Conservation (phyloP, 2,113 vertebrate species). For the Prinia subflava region DNA sequence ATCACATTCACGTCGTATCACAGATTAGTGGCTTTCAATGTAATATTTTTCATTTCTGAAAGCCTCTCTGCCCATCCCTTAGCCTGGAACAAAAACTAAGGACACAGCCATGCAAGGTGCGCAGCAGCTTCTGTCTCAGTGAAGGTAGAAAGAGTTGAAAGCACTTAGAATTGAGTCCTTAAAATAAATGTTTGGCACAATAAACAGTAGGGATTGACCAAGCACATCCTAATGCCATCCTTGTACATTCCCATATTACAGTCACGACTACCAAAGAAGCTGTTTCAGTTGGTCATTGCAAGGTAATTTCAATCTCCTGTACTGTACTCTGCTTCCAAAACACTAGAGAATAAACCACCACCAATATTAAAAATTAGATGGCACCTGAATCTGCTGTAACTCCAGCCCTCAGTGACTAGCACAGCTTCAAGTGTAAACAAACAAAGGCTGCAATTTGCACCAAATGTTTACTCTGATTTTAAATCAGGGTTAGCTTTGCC, state of each 20-base stretch:
- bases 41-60: conserved; percentile 33
- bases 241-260: not conserved
- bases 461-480: conserved; percentile 40
- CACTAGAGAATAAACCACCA: not conserved
- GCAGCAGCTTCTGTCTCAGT: not conserved
- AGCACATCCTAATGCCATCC: not conserved
- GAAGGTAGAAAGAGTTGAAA: not conserved
- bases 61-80: not conserved
- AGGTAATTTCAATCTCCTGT: not conserved
- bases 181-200: not conserved
- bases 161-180: not conserved
- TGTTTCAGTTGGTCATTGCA: not conserved
- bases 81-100: not conserved
- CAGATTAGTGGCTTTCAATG: conserved; percentile 10
- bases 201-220: not conserved
- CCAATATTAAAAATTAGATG: not conserved
- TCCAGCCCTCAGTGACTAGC: conserved; percentile 4
- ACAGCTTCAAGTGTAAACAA: conserved; percentile 51
- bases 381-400: conserved; percentile 14
- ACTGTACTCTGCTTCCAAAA: not conserved
- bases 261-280: not conserved
- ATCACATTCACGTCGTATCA: not conserved
- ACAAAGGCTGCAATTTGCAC: not conserved
- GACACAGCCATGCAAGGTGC: not conserved
- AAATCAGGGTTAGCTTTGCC: conserved; percentile 8